A percentile compares a stretch with the other conserved stretches of the same genome.
phyloP scores from a whole-genome alignment of 2,888 invertebrate genomes.

The Coleophora deauratella region DNA sequence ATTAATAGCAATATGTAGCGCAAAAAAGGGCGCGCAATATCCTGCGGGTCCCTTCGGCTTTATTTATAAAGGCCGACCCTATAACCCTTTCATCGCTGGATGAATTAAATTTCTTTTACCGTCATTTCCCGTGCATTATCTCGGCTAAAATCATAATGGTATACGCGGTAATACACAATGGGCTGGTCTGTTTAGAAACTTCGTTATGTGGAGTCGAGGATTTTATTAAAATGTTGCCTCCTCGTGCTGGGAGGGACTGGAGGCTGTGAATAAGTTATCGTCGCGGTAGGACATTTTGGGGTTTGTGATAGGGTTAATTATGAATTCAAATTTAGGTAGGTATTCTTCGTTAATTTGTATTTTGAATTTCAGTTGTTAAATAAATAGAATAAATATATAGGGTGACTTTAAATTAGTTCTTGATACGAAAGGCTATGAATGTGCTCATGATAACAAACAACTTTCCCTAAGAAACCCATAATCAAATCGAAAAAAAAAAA shows the following conservation, averaged over 20 bases:
- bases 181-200: slow-evolving; percentile 52
- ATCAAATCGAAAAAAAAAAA: too few relatives aligned
- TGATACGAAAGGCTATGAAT: too few relatives aligned
- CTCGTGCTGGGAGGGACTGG: neutral
- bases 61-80: slow-evolving; percentile 68
- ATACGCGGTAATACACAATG: slow-evolving; percentile 49
- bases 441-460: too few relatives aligned
- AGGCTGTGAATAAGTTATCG: too few relatives aligned
- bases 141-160: slow-evolving; percentile 71
- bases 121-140: slow-evolving; percentile 75
- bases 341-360: too few relatives aligned
- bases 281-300: too few relatives aligned
- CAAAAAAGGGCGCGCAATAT: slow-evolving; percentile 66
- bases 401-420: too few relatives aligned
- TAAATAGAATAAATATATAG: too few relatives aligned
- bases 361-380: too few relatives aligned
- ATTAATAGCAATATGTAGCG: slow-evolving; percentile 72
- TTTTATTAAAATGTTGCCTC: slow-evolving; percentile 71
- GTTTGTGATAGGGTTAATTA: too few relatives aligned
- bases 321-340: too few relatives aligned
- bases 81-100: slow-evolving; percentile 73
- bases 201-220: slow-evolving; percentile 69
- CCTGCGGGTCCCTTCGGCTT: slow-evolving; percentile 56
- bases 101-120: slow-evolving; percentile 74
- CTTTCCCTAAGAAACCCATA: too few relatives aligned